A percentile compares a stretch with the other conserved stretches of the same genome.
Evolutionary conservation across 2,113 vertebrate genomes (phyloP).

Genomic region (Bettongia penicillata): DNA sequence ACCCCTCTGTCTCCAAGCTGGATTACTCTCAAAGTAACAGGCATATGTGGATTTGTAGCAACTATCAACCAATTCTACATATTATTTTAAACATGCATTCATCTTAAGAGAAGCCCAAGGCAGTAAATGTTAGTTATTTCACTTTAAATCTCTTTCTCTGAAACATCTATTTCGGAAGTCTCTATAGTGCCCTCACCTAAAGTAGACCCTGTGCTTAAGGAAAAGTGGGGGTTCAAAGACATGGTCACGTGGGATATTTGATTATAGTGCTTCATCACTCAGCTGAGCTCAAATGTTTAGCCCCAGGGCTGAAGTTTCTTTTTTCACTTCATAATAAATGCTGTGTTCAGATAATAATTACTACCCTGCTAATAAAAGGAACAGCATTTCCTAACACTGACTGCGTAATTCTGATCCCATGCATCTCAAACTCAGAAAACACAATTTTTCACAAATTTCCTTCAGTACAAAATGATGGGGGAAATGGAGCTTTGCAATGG

Average conservation of each 20-base stretch:
- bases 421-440: not conserved
- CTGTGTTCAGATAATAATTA: constrained; percentile 76
- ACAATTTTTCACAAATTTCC: not conserved
- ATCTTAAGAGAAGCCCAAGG: not conserved
- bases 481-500: not conserved
- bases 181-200: constrained; percentile 26
- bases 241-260: constrained; percentile 60
- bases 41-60: not conserved
- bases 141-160: constrained; percentile 33
- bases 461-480: not conserved
- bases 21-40: not conserved
- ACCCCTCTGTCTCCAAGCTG: not conserved
- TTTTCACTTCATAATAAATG: constrained; percentile 74
- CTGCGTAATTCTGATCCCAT: not conserved
- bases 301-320: constrained; percentile 64
- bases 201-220: not conserved
- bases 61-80: not conserved
- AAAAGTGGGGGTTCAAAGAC: constrained; percentile 37
- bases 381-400: constrained; percentile 61
- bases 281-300: constrained; percentile 57
- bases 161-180: constrained; percentile 44
- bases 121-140: constrained; percentile 36
- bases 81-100: not conserved
- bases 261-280: constrained; percentile 80
- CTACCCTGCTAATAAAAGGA: constrained; percentile 68